Evolutionary conservation across 37 sponge, comb jelly and placozoan species (phyloP).

Genomic region (Bolinopsis microptera): DNA sequence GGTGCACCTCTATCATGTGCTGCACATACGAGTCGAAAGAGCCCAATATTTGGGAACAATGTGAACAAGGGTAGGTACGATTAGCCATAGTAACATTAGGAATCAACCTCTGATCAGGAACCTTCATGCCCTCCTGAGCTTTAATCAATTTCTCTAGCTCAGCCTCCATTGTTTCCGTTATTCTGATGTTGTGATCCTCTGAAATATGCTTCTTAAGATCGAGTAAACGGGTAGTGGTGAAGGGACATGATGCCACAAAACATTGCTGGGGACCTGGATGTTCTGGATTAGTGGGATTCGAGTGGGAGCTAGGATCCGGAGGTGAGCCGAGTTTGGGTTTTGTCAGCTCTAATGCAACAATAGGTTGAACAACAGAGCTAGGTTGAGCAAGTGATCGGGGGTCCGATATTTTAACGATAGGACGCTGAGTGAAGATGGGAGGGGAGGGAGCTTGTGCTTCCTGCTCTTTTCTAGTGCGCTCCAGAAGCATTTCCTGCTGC

Average conservation of each 20-base stretch:
- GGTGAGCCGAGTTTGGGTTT: neutral
- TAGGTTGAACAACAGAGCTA: neutral
- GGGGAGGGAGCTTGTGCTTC: neutral
- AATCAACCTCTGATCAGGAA: neutral
- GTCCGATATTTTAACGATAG: neutral
- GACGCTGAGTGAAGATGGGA: neutral
- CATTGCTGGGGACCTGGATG: neutral
- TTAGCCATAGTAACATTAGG: neutral
- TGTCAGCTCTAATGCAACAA: neutral
- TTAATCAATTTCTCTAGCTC: neutral
- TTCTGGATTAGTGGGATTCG: neutral
- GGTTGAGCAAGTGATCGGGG: neutral
- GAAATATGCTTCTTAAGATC: constrained; percentile 5
- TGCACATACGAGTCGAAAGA: constrained; percentile 35
- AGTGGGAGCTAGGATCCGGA: neutral
- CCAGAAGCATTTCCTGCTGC: neutral
- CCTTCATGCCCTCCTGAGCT: neutral
- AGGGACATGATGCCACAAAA: neutral
- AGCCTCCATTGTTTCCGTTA: neutral
- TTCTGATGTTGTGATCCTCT: neutral
- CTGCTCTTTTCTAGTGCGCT: neutral
- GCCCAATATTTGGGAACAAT: neutral
- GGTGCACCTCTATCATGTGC: constrained; percentile 42
- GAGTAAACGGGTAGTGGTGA: neutral
- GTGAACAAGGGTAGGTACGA: neutral